Conservation (phyloP, 1,140 invertebrate species). For the Bombus vancouverensis region DNA sequence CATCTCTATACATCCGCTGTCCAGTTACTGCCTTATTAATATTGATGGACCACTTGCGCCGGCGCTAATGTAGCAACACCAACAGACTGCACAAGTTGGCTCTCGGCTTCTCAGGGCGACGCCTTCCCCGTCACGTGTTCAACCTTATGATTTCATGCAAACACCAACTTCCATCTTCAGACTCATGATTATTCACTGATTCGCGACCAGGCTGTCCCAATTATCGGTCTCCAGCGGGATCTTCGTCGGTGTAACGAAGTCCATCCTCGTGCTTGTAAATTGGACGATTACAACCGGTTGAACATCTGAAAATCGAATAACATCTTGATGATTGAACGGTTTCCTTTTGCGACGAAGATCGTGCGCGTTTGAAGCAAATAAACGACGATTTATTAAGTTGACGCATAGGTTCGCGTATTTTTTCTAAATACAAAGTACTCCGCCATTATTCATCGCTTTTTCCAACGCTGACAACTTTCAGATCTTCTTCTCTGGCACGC, state of each 20-base stretch:
- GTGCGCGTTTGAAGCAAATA: no score
- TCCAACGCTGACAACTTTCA: no score
- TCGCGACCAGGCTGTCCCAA: constrained; percentile 18
- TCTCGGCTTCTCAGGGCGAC: constrained; percentile 15
- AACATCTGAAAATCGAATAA: constrained; percentile 15
- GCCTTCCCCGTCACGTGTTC: constrained; percentile 47
- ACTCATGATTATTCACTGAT: constrained; percentile 57
- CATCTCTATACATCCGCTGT: constrained; percentile 52
- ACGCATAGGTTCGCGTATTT: no score
- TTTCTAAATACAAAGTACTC: no score
- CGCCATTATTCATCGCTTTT: no score
- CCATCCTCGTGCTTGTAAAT: constrained; percentile 24
- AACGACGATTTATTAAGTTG: no score
- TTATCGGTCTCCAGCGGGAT: constrained; percentile 29
- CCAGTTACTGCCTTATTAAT: constrained; percentile 69
- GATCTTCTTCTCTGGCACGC: no score
- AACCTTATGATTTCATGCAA: constrained; percentile 61
- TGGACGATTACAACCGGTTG: constrained; percentile 35
- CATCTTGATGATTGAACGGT: background rate
- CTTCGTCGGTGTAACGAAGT: background rate
- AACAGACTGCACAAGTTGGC: constrained; percentile 39
- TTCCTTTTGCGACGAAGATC: background rate
- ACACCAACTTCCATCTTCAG: constrained; percentile 20
- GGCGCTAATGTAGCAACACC: constrained; percentile 64
- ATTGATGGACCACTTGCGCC: constrained; percentile 69